These are phyloP conservation scores for Lycodopsis pacificus DNA, from an alignment of 2,797 vertebrate species.

Conservation along the genomic window DNA sequence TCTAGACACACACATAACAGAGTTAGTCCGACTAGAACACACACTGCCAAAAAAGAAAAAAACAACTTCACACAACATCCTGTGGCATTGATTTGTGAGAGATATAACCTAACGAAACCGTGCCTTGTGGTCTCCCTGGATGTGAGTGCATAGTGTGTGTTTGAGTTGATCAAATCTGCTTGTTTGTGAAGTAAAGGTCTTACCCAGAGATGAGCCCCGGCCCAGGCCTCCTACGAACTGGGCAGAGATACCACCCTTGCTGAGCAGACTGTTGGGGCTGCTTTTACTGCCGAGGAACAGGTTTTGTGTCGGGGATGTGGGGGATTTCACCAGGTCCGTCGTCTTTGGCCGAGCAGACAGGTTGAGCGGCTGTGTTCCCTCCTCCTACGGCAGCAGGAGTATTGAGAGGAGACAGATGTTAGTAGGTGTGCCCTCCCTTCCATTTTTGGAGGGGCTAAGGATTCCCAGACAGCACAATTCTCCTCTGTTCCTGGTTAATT, in stretches of 20 bases:
- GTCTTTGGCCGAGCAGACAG: constrained; percentile 95
- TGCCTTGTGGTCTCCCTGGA: constrained; percentile 6
- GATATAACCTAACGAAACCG: not conserved
- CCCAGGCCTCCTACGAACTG: constrained; percentile 90
- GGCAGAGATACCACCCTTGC: constrained; percentile 92
- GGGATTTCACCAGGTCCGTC: constrained; percentile 91
- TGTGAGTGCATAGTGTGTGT: not conserved
- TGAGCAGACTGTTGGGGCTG: constrained; percentile 87
- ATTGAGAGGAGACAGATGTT: constrained; percentile 75
- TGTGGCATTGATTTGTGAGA: constrained; percentile 14
- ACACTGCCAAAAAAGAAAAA: not conserved
- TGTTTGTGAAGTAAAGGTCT: constrained; percentile 56
- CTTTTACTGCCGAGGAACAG: constrained; percentile 92
- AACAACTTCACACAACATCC: constrained; percentile 5
- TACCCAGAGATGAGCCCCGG: constrained; percentile 92
- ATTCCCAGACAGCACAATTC: constrained; percentile 85
- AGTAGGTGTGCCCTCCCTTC: constrained; percentile 48
- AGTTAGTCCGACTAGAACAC: constrained; percentile 3
- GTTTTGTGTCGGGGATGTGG: constrained; percentile 92
- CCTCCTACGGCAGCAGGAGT: constrained; percentile 85
- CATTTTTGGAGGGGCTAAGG: constrained; percentile 79
- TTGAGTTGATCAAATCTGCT: constrained; percentile 24
- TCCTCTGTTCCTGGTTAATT: constrained; percentile 87
- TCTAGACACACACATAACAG: constrained; percentile 78
- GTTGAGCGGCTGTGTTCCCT: constrained; percentile 96